Percentiles rank a stretch among this genome's conserved stretches.
Evolutionary conservation across 2,113 vertebrate genomes (phyloP).

Genomic region (Triplophysa dalaica): DNA sequence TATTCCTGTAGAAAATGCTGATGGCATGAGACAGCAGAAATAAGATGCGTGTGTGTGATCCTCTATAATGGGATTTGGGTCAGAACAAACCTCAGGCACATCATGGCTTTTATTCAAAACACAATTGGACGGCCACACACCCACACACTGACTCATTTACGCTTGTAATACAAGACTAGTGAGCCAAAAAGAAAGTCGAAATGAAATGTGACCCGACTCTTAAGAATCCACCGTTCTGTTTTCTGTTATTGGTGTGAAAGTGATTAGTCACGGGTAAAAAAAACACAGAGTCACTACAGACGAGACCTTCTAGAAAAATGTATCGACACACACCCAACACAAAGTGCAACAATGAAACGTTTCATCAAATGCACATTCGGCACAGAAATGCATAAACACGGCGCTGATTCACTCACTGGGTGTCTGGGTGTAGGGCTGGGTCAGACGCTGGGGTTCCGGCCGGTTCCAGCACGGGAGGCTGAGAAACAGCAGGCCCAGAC

Average conservation of each 20-base stretch:
- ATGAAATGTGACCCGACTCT: slow-evolving; percentile 11
- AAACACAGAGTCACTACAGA: slow-evolving; percentile 36
- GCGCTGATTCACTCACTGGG: slow-evolving; percentile 79
- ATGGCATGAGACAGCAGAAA: slow-evolving; percentile 52
- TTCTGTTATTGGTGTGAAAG: slow-evolving; percentile 35
- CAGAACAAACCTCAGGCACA: slow-evolving; percentile 47
- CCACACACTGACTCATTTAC: not conserved
- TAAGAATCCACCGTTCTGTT: slow-evolving; percentile 1
- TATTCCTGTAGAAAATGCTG: slow-evolving; percentile 1
- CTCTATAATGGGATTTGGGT: slow-evolving; percentile 47
- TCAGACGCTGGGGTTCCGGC: slow-evolving; percentile 83
- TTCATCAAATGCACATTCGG: not conserved
- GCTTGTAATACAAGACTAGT: slow-evolving; percentile 23
- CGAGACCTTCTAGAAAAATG: slow-evolving; percentile 50
- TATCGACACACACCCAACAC: not conserved
- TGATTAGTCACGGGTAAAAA: slow-evolving; percentile 47
- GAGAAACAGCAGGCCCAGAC: slow-evolving; percentile 95
- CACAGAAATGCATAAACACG: not conserved
- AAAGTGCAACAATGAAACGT: not conserved
- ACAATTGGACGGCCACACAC: not conserved
- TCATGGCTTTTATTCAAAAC: slow-evolving; percentile 26
- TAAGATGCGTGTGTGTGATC: slow-evolving; percentile 35
- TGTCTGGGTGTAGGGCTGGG: slow-evolving; percentile 82
- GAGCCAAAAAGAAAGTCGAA: slow-evolving; percentile 25
- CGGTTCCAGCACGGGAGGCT: slow-evolving; percentile 91